Evolutionary conservation across 2,113 vertebrate species (phyloP), one percentile per base, ranked within the genome.

Genomic region (Thryonomys swinderianus): DNA sequence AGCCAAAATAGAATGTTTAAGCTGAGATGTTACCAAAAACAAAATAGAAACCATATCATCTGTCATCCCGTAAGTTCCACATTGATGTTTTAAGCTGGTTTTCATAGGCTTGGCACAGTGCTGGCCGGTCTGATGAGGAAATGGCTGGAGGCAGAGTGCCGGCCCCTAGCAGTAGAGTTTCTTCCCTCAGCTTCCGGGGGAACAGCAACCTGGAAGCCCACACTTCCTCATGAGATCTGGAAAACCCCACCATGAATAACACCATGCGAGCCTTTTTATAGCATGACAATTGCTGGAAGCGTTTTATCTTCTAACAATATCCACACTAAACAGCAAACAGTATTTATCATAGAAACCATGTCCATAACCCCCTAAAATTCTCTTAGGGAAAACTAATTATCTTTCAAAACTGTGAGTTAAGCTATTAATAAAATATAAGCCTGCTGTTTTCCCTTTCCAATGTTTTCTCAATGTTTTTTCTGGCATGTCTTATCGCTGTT

Each of bases 271-370:
- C 6, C 78, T 79, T 95, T 96, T 94, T 67, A 88, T 92, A 66
- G 42, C 88, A 76, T 79, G 27, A 97, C 97, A 98, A 98, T 97
- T 97, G 59, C 91, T 94, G 97, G 97, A 98, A 98, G 80, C 89
- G 69, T 87, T 90, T 86, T 81, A 76, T 89, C 97, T 95, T 86
- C 61, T 62, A 93, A 89, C 25, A 96, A 92, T 48, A 51, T 81
- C 27, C 92, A 90, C 78, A 89, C 95, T 88, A 87, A 94, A 71
- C 30, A 89, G 37, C 55, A 85, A 83, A 85, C 4, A 34, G 45
- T 88, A 40, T n/a, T 91, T 91, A 48, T 62, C 73, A 16, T 87
- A 51, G 91, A 96, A 94, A 94, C 42, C 7, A 4, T 25, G 18
- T 5, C 34, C 76, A 2, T 57, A n/a, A 67, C 93, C 55, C 90